Percentiles rank a stretch among this genome's conserved stretches.
Evolutionary conservation across 2,888 invertebrate genomes (phyloP).

Genomic region (Euplexia lucipara): DNA sequence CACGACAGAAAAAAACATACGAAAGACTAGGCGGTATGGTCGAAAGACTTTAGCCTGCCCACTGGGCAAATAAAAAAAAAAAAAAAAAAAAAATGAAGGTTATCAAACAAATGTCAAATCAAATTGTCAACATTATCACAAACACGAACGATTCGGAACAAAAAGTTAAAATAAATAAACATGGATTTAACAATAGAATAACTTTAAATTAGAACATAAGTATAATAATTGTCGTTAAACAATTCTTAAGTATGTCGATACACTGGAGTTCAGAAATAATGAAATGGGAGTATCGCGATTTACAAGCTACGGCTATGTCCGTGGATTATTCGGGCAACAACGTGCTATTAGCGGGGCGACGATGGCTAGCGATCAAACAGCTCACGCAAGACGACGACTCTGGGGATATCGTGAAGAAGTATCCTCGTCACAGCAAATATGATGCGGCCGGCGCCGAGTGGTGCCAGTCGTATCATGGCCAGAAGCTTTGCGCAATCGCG

Average conservation of each 20-base stretch:
- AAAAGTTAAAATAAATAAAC: slow-evolving; percentile 30
- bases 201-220: slow-evolving; percentile 12
- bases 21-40: no score
- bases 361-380: slow-evolving; percentile 94
- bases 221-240: background rate
- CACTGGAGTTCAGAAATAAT: slow-evolving; percentile 89
- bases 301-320: slow-evolving; percentile 98
- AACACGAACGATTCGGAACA: slow-evolving; percentile 11
- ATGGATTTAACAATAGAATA: slow-evolving; percentile 23
- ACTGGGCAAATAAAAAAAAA: no score
- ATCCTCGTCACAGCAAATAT: slow-evolving; percentile 97
- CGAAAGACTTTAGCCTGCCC: no score
- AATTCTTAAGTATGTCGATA: slow-evolving; percentile 78
- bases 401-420: slow-evolving; percentile 93
- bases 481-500: slow-evolving; percentile 96
- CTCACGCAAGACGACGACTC: slow-evolving; percentile 94
- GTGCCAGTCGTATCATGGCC: slow-evolving; percentile 95
- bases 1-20: no score
- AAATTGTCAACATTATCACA: slow-evolving; percentile 14
- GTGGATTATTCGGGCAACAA: slow-evolving; percentile 96
- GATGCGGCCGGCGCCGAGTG: slow-evolving; percentile 98
- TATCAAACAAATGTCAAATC: slow-evolving; percentile 20
- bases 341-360: slow-evolving; percentile 95
- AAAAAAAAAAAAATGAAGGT: no score
- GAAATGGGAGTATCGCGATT: slow-evolving; percentile 95